Percentiles rank a stretch among this genome's conserved stretches.
Evolutionary conservation across 2,113 vertebrate species (phyloP).

Genomic region (Anthoscopus minutus): DNA sequence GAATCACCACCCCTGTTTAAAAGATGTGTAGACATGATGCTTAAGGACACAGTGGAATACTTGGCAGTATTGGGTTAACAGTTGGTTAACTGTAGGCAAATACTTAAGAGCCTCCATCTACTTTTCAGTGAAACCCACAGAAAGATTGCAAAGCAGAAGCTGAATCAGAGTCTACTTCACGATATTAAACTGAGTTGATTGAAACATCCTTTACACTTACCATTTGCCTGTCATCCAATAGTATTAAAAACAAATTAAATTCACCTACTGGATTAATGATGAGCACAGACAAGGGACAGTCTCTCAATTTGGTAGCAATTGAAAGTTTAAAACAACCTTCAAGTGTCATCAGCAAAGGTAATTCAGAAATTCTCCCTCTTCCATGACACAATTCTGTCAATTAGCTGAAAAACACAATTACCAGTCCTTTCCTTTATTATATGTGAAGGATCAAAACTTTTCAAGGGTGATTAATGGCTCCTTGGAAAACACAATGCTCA

Average conservation of each 20-base stretch:
- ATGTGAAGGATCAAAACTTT: slow-evolving; percentile 69
- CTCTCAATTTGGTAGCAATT: slow-evolving; percentile 40
- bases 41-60: neutral
- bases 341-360: slow-evolving; percentile 38
- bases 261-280: slow-evolving; percentile 3
- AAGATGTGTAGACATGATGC: neutral
- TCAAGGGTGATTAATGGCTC: slow-evolving; percentile 73
- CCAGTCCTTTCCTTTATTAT: slow-evolving; percentile 63
- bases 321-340: slow-evolving; percentile 56
- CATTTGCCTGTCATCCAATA: neutral
- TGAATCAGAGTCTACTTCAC: neutral
- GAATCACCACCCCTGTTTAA: too few species aligned
- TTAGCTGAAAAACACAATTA: slow-evolving; percentile 66
- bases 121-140: neutral
- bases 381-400: slow-evolving; percentile 66
- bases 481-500: slow-evolving; percentile 39
- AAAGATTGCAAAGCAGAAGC: neutral
- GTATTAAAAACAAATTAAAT: slow-evolving; percentile 8
- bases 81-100: too few species aligned
- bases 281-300: slow-evolving; percentile 17
- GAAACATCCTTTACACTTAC: neutral
- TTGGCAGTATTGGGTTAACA: neutral
- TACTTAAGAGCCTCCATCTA: neutral
- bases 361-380: slow-evolving; percentile 48
- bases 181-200: neutral